phyloP scores from a whole-genome alignment of 2,888 invertebrate species.

The Nemurella pictetii region DNA sequence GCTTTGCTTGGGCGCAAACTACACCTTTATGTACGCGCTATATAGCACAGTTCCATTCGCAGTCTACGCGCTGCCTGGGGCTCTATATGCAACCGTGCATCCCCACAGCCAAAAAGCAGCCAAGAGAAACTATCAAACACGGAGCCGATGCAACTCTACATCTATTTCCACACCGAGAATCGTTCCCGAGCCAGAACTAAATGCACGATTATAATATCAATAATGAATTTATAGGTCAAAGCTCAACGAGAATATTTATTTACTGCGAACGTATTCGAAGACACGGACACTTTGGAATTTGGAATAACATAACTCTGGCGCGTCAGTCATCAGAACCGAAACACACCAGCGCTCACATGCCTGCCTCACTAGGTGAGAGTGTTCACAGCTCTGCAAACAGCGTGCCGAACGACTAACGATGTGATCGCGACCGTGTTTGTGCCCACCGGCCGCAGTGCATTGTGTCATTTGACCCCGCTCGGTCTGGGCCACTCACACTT shows the following conservation, averaged over 20 bases:
- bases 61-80: not conserved
- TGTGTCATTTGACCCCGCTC: not conserved
- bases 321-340: not conserved
- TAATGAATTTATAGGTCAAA: not conserved
- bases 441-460: not conserved
- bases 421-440: not conserved
- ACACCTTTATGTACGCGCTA: not conserved
- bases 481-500: not conserved
- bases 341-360: not conserved
- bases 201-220: not conserved
- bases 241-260: not conserved
- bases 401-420: too few species aligned
- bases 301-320: not conserved
- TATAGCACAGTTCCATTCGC: not conserved
- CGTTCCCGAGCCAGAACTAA: too few species aligned
- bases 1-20: not conserved
- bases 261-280: not conserved
- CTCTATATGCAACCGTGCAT: not conserved
- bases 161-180: too few species aligned
- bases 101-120: not conserved
- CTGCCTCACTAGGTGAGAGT: not conserved
- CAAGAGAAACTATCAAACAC: not conserved
- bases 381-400: not conserved
- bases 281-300: not conserved
- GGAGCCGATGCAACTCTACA: not conserved